phyloP scores from a whole-genome alignment of 2,797 vertebrate genomes.

The Eptatretus atami region DNA sequence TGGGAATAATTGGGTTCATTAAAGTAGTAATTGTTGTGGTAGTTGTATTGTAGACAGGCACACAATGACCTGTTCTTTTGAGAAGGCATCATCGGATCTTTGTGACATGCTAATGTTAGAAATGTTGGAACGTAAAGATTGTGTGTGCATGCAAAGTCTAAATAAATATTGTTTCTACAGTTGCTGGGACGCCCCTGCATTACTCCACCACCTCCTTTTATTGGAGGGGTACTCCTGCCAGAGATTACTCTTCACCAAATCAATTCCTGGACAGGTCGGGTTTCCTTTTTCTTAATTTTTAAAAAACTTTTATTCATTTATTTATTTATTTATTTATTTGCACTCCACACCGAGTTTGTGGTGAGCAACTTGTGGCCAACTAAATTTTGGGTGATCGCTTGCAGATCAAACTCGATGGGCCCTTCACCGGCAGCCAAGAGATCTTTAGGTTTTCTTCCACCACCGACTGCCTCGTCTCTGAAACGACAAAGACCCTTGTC shows the following conservation, averaged over 20 bases:
- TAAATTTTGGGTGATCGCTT: constrained; percentile 9
- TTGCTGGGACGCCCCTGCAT: constrained; percentile 50
- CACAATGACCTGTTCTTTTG: too few species aligned
- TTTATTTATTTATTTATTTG: background rate
- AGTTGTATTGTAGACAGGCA: too few species aligned
- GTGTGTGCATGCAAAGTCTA: background rate
- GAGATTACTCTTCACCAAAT: constrained; percentile 41
- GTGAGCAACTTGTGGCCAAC: background rate
- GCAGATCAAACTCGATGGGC: constrained; percentile 26
- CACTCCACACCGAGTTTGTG: background rate
- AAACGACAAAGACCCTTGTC: constrained; percentile 47
- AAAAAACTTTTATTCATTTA: too few species aligned
- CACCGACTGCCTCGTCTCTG: constrained; percentile 43
- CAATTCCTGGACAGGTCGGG: constrained; percentile 47
- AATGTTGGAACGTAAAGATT: too few species aligned
- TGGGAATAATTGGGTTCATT: too few species aligned
- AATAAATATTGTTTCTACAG: constrained; percentile 8
- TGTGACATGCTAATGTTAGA: too few species aligned
- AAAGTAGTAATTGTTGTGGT: too few species aligned
- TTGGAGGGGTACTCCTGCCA: constrained; percentile 32
- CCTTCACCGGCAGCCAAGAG: constrained; percentile 42
- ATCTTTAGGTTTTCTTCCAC: constrained; percentile 48
- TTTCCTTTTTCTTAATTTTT: background rate
- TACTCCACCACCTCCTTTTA: constrained; percentile 57
- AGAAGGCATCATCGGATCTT: too few species aligned